Evolutionary conservation across 2,797 vertebrate genomes (phyloP).

Genomic region (Gallinago nigripennis): DNA sequence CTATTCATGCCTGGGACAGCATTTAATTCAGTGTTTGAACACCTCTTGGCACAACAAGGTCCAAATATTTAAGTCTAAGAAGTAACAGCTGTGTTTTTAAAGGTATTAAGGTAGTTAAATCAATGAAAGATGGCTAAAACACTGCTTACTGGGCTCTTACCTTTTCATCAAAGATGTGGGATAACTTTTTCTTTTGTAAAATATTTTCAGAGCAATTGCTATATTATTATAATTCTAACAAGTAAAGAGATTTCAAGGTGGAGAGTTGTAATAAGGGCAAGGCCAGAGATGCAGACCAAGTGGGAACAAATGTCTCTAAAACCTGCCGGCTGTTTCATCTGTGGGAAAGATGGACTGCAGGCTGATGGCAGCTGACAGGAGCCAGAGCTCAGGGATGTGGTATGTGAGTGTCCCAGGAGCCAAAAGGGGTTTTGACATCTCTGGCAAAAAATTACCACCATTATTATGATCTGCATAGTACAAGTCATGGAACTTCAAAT

Average conservation of each 20-base stretch:
- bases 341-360: not conserved
- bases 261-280: not conserved
- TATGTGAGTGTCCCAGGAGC: not conserved
- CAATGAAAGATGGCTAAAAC: not conserved
- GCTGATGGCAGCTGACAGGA: not conserved
- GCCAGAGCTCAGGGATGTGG: not conserved
- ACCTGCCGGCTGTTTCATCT: not conserved
- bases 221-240: not conserved
- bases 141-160: not conserved
- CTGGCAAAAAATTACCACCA: not conserved
- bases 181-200: not conserved
- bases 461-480: not conserved
- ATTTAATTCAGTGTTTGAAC: not conserved
- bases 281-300: not conserved
- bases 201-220: not conserved
- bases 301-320: not conserved
- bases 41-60: not conserved
- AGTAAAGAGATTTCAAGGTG: not conserved
- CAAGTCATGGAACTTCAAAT: not conserved
- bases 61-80: not conserved
- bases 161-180: not conserved
- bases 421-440: slow-evolving; percentile 12
- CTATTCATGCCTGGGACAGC: not conserved
- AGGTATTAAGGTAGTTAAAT: not conserved
- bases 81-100: not conserved